A percentile compares a stretch with the other conserved stretches of the same genome.
Conservation (phyloP, 2,113 vertebrate species). For the Xiphias gladius region DNA sequence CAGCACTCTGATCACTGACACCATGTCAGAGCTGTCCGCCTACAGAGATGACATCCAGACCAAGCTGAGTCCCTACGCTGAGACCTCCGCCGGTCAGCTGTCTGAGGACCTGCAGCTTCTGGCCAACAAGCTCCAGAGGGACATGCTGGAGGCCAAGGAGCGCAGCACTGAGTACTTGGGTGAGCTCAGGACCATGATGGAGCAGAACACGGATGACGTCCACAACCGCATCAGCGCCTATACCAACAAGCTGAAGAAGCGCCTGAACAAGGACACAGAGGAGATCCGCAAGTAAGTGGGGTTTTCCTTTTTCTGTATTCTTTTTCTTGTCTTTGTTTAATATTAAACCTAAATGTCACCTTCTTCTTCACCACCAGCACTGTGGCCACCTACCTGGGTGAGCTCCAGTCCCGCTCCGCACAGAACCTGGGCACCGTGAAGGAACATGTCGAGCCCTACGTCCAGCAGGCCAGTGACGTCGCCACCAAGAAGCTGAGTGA, state of each 20-base stretch:
- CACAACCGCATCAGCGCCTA: slow-evolving; percentile 76
- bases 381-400: slow-evolving; percentile 78
- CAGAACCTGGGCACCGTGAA: slow-evolving; percentile 77
- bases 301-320: no score
- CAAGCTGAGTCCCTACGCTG: slow-evolving; percentile 79
- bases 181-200: slow-evolving; percentile 83
- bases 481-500: slow-evolving; percentile 73
- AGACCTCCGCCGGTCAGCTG: slow-evolving; percentile 69
- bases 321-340: background rate
- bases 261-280: slow-evolving; percentile 84
- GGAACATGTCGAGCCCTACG: slow-evolving; percentile 76
- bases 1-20: slow-evolving; percentile 87
- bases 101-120: slow-evolving; percentile 81
- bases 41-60: slow-evolving; percentile 78
- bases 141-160: slow-evolving; percentile 85
- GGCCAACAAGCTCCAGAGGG: slow-evolving; percentile 79
- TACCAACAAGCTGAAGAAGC: slow-evolving; percentile 86
- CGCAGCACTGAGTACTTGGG: slow-evolving; percentile 80
- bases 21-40: slow-evolving; percentile 80
- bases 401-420: slow-evolving; percentile 79
- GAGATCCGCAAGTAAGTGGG: slow-evolving; percentile 83
- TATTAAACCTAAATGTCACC: slow-evolving; percentile 20
- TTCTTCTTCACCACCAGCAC: slow-evolving; percentile 64
- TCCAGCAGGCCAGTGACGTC: slow-evolving; percentile 69
- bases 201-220: slow-evolving; percentile 81